A percentile compares a stretch with the other conserved stretches of the same genome.
These are phyloP conservation scores for Sarcophaga peregrina DNA, from an alignment of 1,140 invertebrate genomes.

Conservation along the genomic window DNA sequence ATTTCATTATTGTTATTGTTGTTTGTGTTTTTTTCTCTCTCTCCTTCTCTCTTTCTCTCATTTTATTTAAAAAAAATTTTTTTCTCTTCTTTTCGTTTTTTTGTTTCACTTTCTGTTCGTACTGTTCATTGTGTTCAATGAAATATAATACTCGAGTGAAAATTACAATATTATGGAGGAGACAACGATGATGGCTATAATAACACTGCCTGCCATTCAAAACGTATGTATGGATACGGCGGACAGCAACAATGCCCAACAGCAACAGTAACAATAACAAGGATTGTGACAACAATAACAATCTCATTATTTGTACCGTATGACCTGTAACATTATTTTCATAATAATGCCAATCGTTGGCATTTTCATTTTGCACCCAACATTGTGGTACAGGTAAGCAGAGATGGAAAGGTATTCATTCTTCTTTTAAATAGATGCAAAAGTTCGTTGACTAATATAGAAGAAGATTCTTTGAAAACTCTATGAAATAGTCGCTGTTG, in stretches of 20 bases:
- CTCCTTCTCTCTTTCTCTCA: background rate
- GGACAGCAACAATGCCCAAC: background rate
- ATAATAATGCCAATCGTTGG: conserved; percentile 38
- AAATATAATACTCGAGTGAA: conserved; percentile 7
- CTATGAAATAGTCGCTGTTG: background rate
- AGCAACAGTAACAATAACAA: background rate
- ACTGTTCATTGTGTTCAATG: background rate
- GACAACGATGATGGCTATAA: too few species aligned
- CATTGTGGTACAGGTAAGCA: too few species aligned
- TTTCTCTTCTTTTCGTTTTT: background rate
- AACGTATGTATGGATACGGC: too few species aligned
- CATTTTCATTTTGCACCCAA: background rate
- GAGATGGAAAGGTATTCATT: background rate
- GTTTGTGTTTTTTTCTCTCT: background rate
- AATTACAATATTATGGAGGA: background rate
- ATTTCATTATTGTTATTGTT: too few species aligned
- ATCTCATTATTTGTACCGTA: conserved; percentile 38
- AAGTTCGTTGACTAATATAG: background rate
- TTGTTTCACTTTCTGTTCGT: background rate
- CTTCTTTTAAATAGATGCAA: background rate
- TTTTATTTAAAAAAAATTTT: too few species aligned
- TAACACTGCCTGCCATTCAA: too few species aligned
- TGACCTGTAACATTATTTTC: conserved; percentile 40
- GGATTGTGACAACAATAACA: conserved; percentile 27
- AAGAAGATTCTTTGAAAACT: background rate